phyloP scores from a whole-genome alignment of 2,797 vertebrate species.

The Spinus pinus region DNA sequence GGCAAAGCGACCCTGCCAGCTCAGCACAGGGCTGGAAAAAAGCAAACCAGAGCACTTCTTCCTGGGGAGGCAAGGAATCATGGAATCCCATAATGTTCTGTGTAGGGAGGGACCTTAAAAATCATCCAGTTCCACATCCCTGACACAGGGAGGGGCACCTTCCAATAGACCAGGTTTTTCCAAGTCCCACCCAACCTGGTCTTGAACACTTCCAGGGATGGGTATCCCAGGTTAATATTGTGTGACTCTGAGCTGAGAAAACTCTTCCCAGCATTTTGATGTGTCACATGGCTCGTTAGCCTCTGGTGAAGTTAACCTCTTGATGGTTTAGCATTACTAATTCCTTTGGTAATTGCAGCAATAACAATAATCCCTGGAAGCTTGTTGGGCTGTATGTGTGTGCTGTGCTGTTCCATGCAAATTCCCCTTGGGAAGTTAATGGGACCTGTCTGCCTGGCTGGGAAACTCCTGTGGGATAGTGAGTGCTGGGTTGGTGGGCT shows the following conservation, averaged over 20 bases:
- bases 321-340: background rate
- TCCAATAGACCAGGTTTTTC: background rate
- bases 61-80: background rate
- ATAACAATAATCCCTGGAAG: background rate
- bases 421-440: background rate
- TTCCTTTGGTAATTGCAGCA: background rate
- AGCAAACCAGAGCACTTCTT: background rate
- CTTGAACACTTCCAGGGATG: background rate
- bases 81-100: background rate
- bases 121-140: background rate
- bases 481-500: background rate
- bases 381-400: background rate
- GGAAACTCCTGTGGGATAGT: rapidly evolving
- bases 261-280: background rate
- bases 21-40: background rate
- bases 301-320: background rate
- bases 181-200: background rate
- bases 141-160: background rate
- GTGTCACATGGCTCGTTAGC: rapidly evolving
- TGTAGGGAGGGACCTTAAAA: background rate
- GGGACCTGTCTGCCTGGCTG: rapidly evolving
- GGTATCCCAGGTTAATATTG: background rate
- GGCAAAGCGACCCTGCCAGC: background rate
- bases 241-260: background rate
- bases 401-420: background rate